Conservation (phyloP, 2,113 vertebrate genomes). For the Poecile atricapillus region DNA sequence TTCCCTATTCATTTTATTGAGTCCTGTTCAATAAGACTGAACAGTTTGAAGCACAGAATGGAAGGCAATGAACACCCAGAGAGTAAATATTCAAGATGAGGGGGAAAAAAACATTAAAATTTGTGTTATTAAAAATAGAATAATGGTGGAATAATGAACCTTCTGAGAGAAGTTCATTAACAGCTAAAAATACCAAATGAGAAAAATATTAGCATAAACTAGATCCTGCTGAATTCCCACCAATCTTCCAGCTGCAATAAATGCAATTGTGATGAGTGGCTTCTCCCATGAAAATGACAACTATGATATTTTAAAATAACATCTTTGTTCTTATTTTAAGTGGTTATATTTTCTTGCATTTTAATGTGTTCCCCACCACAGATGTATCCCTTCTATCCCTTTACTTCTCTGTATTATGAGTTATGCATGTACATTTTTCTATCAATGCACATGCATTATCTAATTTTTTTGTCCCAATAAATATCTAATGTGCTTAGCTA, state of each 20-base stretch:
- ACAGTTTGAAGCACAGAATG: not conserved
- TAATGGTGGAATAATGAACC: not conserved
- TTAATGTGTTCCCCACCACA: not conserved
- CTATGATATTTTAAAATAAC: not conserved
- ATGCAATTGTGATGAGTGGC: not conserved
- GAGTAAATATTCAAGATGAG: not conserved
- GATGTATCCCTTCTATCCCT: not conserved
- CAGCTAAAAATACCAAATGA: not conserved
- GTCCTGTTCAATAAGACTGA: not conserved
- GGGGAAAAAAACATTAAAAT: not conserved
- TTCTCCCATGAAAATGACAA: not conserved
- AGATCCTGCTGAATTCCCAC: not conserved
- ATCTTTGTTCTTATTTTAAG: not conserved
- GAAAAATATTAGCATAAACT: not conserved
- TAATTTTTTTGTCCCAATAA: not conserved
- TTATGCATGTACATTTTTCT: not conserved
- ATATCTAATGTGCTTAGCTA: not conserved
- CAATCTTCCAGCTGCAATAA: not conserved
- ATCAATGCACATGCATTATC: not conserved
- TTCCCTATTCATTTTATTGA: not conserved
- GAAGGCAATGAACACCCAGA: not conserved
- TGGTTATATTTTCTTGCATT: not conserved
- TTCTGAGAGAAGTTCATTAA: not conserved
- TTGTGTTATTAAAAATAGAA: not conserved
- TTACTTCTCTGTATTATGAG: not conserved